These are phyloP conservation scores for Etia nguti DNA, from an alignment of 2,113 vertebrate species.

Conservation along the genomic window DNA sequence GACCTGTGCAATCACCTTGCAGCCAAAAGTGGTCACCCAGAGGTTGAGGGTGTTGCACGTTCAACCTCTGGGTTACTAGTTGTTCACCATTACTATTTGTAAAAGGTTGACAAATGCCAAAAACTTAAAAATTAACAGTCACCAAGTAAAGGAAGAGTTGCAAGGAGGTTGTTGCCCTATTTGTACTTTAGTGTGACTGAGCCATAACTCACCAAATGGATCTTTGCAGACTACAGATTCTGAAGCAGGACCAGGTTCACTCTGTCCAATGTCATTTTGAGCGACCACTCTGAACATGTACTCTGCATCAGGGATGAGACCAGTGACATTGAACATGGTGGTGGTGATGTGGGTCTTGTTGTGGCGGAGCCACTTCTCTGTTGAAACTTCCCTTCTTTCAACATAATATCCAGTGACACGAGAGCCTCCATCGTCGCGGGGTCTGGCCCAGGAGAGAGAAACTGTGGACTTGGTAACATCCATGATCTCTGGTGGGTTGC, in stretches of 20 bases:
- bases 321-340: constrained; percentile 93
- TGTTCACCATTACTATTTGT: neutral
- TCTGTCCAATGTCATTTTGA: constrained; percentile 92
- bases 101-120: neutral
- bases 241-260: constrained; percentile 87
- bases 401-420: constrained; percentile 95
- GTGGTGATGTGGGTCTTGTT: constrained; percentile 97
- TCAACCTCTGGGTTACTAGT: neutral
- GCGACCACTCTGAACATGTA: constrained; percentile 96
- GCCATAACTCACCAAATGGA: constrained; percentile 87
- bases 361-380: constrained; percentile 97
- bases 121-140: neutral
- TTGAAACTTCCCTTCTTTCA: constrained; percentile 91
- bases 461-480: constrained; percentile 90
- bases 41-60: neutral
- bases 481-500: constrained; percentile 92
- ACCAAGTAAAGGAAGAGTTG: neutral
- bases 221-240: constrained; percentile 94
- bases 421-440: constrained; percentile 94
- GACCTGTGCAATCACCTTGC: neutral
- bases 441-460: constrained; percentile 90
- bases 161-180: neutral
- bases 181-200: neutral
- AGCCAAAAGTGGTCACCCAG: neutral
- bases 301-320: constrained; percentile 94